Percentiles rank a stretch among this genome's conserved stretches.
Evolutionary conservation across 2,888 invertebrate species (phyloP).

Genomic region (Cryptophagus acutangulus): DNA sequence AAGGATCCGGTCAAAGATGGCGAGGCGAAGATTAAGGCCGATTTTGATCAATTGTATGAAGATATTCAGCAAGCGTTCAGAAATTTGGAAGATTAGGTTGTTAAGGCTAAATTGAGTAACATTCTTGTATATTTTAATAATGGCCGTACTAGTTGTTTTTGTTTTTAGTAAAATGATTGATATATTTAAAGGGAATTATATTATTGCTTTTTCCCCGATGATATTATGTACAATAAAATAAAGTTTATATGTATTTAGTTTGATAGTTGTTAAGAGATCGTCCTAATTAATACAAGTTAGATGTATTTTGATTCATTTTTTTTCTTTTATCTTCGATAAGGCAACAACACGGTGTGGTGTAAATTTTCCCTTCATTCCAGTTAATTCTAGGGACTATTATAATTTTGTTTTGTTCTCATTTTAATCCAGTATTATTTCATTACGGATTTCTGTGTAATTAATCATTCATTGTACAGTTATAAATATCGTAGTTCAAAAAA

Average conservation of each 20-base stretch:
- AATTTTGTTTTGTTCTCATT: conserved; percentile 4
- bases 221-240: conserved; percentile 34
- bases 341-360: too few relatives aligned
- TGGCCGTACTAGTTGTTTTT: conserved; percentile 1
- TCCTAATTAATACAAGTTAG: too few relatives aligned
- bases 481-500: conserved; percentile 5
- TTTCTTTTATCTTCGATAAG: too few relatives aligned
- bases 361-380: too few relatives aligned
- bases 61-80: conserved; percentile 97
- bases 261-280: not conserved
- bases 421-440: too few relatives aligned
- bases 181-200: conserved; percentile 4
- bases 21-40: conserved; percentile 93
- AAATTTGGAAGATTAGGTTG: conserved; percentile 89
- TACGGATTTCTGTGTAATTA: not conserved
- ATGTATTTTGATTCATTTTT: too few relatives aligned
- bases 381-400: not conserved
- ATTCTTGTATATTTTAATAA: conserved; percentile 16
- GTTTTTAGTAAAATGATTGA: conserved; percentile 1
- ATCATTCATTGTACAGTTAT: conserved; percentile 4
- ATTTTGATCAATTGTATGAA: conserved; percentile 95
- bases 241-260: conserved; percentile 12
- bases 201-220: conserved; percentile 25
- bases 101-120: conserved; percentile 10
- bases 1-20: conserved; percentile 99